phyloP scores from a whole-genome alignment of 2,888 invertebrate genomes.

The Hedychridium roseum region DNA sequence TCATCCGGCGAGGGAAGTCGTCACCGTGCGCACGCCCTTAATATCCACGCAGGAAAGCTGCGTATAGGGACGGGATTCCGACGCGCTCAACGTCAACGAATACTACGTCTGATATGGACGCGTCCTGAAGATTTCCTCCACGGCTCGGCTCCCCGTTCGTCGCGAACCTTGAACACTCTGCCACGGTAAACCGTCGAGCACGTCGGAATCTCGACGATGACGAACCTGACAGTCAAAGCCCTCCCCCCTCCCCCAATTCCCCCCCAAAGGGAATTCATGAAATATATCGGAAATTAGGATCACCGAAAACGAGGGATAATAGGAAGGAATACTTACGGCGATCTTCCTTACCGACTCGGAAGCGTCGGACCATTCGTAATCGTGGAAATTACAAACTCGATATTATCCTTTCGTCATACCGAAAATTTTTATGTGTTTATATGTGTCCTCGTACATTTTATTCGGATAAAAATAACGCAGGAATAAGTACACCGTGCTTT shows the following conservation, averaged over 20 bases:
- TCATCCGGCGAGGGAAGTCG: constrained; percentile 58
- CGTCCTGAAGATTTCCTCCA: constrained; percentile 3
- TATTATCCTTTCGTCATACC: too few species aligned
- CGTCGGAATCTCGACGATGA: not conserved
- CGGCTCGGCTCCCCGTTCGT: too few species aligned
- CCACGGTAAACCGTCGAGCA: not conserved
- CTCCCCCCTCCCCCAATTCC: not conserved
- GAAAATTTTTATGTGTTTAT: too few species aligned
- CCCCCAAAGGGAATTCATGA: too few species aligned
- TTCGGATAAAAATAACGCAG: too few species aligned
- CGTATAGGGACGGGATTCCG: constrained; percentile 61
- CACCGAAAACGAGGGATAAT: not conserved
- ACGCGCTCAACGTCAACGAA: constrained; percentile 62
- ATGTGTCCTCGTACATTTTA: too few species aligned
- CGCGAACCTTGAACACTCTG: not conserved
- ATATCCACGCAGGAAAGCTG: constrained; percentile 62
- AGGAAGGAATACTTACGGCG: not conserved
- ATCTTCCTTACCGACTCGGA: not conserved
- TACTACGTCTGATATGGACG: constrained; percentile 58
- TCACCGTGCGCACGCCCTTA: constrained; percentile 60
- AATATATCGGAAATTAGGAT: not conserved
- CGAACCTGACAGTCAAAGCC: not conserved
- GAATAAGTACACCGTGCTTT: too few species aligned
- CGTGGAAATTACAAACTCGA: not conserved
- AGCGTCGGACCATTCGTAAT: not conserved